Percentiles rank a stretch among this genome's conserved stretches.
These are phyloP conservation scores for Pseudopodoces humilis DNA, from an alignment of 2,113 vertebrate species.

Conservation along the genomic window DNA sequence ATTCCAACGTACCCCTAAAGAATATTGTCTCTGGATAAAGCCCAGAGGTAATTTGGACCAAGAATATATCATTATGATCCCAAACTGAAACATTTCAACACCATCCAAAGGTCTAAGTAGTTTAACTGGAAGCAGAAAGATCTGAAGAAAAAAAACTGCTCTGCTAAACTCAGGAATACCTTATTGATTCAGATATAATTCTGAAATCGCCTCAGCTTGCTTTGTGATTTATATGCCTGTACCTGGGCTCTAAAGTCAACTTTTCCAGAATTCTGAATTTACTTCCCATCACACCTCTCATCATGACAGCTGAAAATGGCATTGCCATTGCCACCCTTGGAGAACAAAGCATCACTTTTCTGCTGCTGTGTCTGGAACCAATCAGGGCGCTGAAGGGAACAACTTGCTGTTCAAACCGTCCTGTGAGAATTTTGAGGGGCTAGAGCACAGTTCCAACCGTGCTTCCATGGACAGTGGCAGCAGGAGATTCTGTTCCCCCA, in stretches of 20 bases:
- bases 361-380: background rate
- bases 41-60: background rate
- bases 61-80: background rate
- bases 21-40: background rate
- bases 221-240: background rate
- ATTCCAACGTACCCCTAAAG: background rate
- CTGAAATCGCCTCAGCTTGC: background rate
- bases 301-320: background rate
- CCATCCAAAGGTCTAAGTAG: background rate
- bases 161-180: background rate
- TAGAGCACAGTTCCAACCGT: background rate
- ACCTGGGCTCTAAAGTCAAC: background rate
- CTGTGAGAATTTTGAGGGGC: background rate
- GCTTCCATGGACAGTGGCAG: background rate
- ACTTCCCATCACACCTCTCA: background rate
- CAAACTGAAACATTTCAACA: background rate
- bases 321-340: background rate
- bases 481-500: background rate
- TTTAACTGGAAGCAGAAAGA: background rate
- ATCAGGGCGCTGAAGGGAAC: background rate
- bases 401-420: background rate
- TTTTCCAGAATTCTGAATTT: background rate
- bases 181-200: background rate
- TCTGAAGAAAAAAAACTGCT: background rate
- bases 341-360: background rate